These are phyloP conservation scores for Gymnocheta viridis DNA, from an alignment of 2,888 invertebrate species.

Conservation along the genomic window DNA sequence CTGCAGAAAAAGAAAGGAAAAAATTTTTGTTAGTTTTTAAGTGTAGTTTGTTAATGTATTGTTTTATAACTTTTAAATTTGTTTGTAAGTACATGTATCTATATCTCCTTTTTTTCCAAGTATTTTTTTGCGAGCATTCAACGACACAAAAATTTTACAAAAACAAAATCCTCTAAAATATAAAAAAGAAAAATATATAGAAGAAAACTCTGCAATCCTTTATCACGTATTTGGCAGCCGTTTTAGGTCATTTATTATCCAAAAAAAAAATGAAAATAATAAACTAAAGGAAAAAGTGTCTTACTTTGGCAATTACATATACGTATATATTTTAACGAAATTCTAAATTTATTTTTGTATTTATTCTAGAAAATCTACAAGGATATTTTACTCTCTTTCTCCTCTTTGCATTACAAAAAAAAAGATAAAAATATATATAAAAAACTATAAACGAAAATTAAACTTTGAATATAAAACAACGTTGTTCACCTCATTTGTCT, in stretches of 20 bases:
- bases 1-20: conserved; percentile 6
- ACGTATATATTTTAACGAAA: conserved; percentile 47
- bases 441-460: neutral
- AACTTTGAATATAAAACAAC: conserved; percentile 2
- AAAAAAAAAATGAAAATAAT: conserved; percentile 10
- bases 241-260: conserved; percentile 61
- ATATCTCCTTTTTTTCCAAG: conserved; percentile 32
- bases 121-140: conserved; percentile 59
- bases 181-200: conserved; percentile 6
- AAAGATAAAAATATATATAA: conserved; percentile 7
- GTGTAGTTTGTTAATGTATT: conserved; percentile 69
- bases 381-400: conserved; percentile 58
- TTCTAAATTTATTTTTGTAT: conserved; percentile 64
- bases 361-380: conserved; percentile 58
- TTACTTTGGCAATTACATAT: conserved; percentile 32
- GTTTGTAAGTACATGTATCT: conserved; percentile 62
- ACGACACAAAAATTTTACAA: conserved; percentile 44
- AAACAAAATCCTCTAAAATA: conserved; percentile 56
- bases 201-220: conserved; percentile 41
- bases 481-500: conserved; percentile 38
- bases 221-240: conserved; percentile 64
- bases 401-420: conserved; percentile 60
- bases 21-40: conserved; percentile 52
- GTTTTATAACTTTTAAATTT: conserved; percentile 67
- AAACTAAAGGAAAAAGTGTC: no score